Base-by-base conservation (phyloP, 2,888 invertebrate genomes). In the Hydraecia micacea region DNA sequence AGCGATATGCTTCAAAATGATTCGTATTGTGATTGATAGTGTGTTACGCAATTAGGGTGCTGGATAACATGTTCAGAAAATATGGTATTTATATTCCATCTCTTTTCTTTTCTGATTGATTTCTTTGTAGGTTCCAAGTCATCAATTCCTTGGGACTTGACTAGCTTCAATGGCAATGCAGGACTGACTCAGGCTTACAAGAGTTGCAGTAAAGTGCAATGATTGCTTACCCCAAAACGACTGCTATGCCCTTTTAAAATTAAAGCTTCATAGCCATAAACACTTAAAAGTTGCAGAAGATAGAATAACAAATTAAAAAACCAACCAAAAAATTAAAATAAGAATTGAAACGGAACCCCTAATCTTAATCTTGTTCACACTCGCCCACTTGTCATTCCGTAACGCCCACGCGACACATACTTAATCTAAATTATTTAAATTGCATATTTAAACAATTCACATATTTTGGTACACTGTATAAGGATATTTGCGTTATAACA, bases 391-490 rank as follows among this genome's bases (percentile, higher is more conserved):
- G 69, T 85, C 65, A 78, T 86, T 83, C 78, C 76, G 39, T 69
- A 49, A 76, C 86, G 58, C 89, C 87, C 83, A 89, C 88, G 79
- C 81, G 42, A 74, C 76, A 79, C 63, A 86, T 80, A 82, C 75
- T 73, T 79, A 84, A 81, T 82, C 67, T 76, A 69, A 82, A 84
- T 80, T 84, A 87, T 89, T 81, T 80, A 80, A 88, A 78, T 86
- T 63, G 65, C 67, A 80, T 79, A 85, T 76, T 80, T 75, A 83
- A 83, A 67, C 74, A 80, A 85, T 83, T 83, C 66, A 73, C 66
- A 85, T 79, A 71, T 81, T 79, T 79, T 73, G 55, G 1, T 32
- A 60, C 46, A 49, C n/a, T 69, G 46, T 73, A 32, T 65, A 73
- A 52, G 71, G 62, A 79, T 83, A 74, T 76, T 84, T 66, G 39